A percentile compares a stretch with the other conserved stretches of the same genome.
phyloP scores from a whole-genome alignment of 2,113 vertebrate species.

The Podilymbus podiceps region DNA sequence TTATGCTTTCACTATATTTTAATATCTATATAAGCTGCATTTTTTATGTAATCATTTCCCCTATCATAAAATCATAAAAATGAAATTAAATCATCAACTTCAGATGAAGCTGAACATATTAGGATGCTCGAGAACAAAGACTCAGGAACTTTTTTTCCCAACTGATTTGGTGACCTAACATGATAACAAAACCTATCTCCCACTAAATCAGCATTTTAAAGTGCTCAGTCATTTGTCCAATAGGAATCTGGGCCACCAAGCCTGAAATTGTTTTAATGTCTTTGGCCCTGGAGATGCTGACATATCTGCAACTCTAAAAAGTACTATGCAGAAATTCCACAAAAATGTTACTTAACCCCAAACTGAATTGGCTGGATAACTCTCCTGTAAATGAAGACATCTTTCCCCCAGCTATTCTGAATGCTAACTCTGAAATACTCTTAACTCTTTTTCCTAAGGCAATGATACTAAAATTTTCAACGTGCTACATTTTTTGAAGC shows the following conservation, averaged over 20 bases:
- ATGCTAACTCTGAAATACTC: neutral
- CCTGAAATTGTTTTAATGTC: neutral
- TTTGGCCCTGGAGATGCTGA: neutral
- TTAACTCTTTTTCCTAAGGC: neutral
- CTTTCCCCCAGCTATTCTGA: neutral
- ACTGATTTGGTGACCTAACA: neutral
- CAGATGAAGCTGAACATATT: neutral
- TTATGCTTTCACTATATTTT: neutral
- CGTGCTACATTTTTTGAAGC: neutral
- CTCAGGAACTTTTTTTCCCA: neutral
- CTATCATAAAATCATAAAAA: no score
- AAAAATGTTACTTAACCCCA: neutral
- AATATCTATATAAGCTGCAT: neutral
- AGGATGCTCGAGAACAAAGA: neutral
- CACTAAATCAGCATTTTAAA: neutral
- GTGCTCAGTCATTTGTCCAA: neutral
- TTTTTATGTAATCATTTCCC: neutral
- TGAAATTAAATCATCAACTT: neutral
- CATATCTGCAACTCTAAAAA: neutral
- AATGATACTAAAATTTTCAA: neutral
- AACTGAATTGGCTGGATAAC: neutral
- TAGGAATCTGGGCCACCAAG: neutral
- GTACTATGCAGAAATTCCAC: neutral
- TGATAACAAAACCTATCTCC: neutral
- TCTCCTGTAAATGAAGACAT: neutral